Evolutionary conservation across 2,113 vertebrate genomes (phyloP).

Genomic region (Cromileptes altivelis): DNA sequence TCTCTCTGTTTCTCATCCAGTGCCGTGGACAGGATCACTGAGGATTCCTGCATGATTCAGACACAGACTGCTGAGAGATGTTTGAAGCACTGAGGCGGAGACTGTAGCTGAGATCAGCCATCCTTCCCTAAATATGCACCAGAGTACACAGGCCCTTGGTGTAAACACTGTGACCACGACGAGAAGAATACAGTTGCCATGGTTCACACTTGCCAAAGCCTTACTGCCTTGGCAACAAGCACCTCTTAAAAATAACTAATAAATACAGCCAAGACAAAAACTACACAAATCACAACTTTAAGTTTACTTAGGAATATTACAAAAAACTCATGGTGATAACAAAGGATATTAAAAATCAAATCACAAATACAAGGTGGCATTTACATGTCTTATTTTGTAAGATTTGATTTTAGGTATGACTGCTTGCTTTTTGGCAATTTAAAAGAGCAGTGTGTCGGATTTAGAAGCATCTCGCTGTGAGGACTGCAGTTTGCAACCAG

Average conservation of each 20-base stretch:
- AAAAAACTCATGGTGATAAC: too few species aligned
- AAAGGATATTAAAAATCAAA: too few species aligned
- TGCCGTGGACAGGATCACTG: background rate
- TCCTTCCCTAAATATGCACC: constrained; percentile 31
- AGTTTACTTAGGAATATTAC: too few species aligned
- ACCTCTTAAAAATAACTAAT: background rate
- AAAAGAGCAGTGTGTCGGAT: too few species aligned
- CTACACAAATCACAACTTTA: too few species aligned
- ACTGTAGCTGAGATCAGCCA: constrained; percentile 27
- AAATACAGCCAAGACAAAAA: background rate
- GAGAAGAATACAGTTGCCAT: background rate
- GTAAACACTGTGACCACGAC: constrained; percentile 1
- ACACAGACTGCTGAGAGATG: constrained; percentile 27
- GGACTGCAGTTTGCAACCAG: too few species aligned
- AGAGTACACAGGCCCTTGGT: constrained; percentile 15
- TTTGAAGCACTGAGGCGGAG: constrained; percentile 26
- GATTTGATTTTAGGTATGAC: too few species aligned
- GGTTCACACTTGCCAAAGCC: background rate
- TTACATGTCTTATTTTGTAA: too few species aligned
- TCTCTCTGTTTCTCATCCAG: background rate
- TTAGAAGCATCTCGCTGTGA: too few species aligned
- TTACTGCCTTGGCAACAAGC: background rate
- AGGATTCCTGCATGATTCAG: constrained; percentile 36
- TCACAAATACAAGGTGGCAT: too few species aligned
- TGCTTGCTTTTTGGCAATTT: too few species aligned